Evolutionary conservation across 2,113 vertebrate species (phyloP).

Genomic region (Myrmophylax atrothorax): DNA sequence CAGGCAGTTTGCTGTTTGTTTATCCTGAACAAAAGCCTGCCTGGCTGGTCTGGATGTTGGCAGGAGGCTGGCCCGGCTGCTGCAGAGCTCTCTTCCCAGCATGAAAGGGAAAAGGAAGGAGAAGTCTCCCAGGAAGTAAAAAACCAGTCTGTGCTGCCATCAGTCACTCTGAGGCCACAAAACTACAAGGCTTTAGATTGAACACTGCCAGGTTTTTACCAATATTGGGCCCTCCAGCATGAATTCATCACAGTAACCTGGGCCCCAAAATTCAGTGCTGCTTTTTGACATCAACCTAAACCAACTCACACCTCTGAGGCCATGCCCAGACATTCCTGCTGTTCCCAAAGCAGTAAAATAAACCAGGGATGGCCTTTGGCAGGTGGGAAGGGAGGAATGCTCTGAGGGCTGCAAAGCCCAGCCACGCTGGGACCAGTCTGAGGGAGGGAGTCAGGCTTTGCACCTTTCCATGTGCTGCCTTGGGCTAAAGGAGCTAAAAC

Average conservation of each 20-base stretch:
- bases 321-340: background rate
- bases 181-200: background rate
- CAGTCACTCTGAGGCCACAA: background rate
- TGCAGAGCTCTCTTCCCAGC: background rate
- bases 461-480: background rate
- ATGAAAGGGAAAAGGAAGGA: background rate
- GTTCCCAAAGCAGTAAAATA: background rate
- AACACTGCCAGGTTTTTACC: background rate
- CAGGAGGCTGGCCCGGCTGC: background rate
- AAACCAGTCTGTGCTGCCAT: background rate
- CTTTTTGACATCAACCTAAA: background rate
- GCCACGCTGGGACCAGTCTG: background rate
- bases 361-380: accelerated
- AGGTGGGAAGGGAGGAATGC: background rate
- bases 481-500: background rate
- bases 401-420: background rate
- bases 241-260: too few species aligned
- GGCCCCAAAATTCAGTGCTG: background rate
- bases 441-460: background rate
- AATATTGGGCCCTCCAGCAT: background rate
- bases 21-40: slow-evolving; percentile 31
- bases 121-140: background rate
- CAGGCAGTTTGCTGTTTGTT: slow-evolving; percentile 71
- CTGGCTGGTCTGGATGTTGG: background rate
- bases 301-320: background rate